These are phyloP conservation scores for Aselliscus stoliczkanus DNA, from an alignment of 2,797 vertebrate genomes.

Conservation along the genomic window DNA sequence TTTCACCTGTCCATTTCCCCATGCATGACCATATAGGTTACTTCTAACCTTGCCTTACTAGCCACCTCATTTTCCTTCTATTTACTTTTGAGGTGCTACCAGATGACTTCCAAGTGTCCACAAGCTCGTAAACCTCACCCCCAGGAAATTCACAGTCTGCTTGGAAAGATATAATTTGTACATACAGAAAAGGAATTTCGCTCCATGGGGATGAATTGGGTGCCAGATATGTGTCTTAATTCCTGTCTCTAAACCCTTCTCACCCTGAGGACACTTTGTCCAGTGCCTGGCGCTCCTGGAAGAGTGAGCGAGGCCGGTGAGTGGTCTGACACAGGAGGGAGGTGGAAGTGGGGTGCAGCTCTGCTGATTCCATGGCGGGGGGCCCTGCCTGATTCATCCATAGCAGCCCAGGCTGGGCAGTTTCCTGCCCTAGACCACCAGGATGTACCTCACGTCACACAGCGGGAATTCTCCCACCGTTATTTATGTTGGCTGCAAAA, in stretches of 20 bases:
- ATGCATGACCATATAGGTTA: not conserved
- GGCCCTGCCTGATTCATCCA: not conserved
- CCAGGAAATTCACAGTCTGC: not conserved
- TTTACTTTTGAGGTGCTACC: not conserved
- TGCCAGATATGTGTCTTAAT: not conserved
- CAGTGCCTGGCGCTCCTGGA: not conserved
- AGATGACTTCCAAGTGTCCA: not conserved
- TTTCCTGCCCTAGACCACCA: not conserved
- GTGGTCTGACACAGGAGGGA: not conserved
- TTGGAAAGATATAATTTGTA: not conserved
- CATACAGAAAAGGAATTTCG: not conserved
- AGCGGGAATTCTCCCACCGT: not conserved
- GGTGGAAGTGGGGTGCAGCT: not conserved
- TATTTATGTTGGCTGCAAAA: conserved; percentile 39
- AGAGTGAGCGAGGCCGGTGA: not conserved
- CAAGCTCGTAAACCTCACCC: not conserved
- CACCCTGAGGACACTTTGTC: not conserved
- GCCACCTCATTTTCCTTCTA: not conserved
- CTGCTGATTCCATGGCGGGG: not conserved
- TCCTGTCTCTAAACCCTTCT: not conserved
- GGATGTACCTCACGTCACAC: not conserved
- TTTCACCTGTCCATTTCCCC: not conserved
- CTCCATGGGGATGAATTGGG: not conserved
- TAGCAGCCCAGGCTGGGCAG: not conserved
- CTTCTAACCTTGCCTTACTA: not conserved